Base-by-base conservation (phyloP, 2,888 invertebrate species). In the Euphydryas editha region DNA sequence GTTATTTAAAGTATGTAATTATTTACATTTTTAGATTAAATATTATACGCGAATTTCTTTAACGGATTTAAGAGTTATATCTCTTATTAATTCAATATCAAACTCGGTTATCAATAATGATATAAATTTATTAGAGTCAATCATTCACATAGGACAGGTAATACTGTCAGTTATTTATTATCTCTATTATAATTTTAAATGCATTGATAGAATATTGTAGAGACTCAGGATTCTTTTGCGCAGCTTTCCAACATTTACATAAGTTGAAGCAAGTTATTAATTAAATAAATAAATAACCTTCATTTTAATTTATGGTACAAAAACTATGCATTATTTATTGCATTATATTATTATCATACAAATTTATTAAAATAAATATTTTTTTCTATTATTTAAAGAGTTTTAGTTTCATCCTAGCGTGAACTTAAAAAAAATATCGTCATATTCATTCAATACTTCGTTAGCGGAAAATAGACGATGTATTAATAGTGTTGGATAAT, bases 1-100 rank as follows among this genome's bases (percentile, higher is more conserved):
- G 44, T 60, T 62, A 59, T 63, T 67, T 62, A 56, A 62, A 39
- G 61, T 61, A 56, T n/a, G 49, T 62, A 30, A 59, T 59, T 59
- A 47, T 55, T 54, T 42, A 37, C 30, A 44, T 24, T 51, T 51
- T 51, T 51, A 51, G 49, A 51, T 11, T 51, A 7, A 24, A 7
- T 51, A n/a, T 24, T 51, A 21, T 21, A 15, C 21, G 21, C 24
- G 15, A n/a, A 15, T 24, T 13, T 24, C 21, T 24, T 51, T 8
- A 51, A 15, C 21, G 6, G 13, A n/a, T n/a, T n/a, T n/a, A n/a
- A n/a, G n/a, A n/a, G n/a, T n/a, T 3, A 5, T 30, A 30, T 30
- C 30, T 30, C 30, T 30, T 30, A 30, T 4, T 30, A 30, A 1
- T 30, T 30, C 1, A 8, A 30, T 30, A 30, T 8, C 2, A 30